These are phyloP conservation scores for Danionella dracula DNA, from an alignment of 2,797 vertebrate species.

Conservation along the genomic window DNA sequence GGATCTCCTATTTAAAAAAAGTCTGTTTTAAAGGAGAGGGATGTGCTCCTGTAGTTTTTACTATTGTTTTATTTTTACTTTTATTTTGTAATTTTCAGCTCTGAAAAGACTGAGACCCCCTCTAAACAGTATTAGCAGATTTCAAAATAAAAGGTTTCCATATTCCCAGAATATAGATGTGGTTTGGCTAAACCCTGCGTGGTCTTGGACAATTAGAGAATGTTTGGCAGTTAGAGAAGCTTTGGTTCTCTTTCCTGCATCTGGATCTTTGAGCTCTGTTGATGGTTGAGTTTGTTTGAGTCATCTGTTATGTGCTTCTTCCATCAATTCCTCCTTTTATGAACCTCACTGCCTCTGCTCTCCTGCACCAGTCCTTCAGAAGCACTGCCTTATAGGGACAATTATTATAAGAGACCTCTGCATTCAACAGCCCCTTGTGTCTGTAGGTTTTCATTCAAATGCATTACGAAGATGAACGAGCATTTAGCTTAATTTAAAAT, in stretches of 20 bases:
- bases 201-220: background rate
- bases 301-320: background rate
- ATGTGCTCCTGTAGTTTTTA: slow-evolving; percentile 2
- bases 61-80: slow-evolving; percentile 6
- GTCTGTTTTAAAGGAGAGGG: background rate
- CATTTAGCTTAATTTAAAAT: too few species aligned
- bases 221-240: background rate
- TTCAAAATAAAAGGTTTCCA: background rate
- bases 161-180: background rate
- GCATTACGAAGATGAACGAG: too few species aligned
- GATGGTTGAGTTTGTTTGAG: background rate
- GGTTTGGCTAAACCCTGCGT: background rate
- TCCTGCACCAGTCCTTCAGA: slow-evolving; percentile 28
- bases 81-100: background rate
- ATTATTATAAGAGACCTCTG: slow-evolving; percentile 20
- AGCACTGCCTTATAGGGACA: slow-evolving; percentile 47
- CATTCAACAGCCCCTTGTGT: too few species aligned
- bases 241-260: background rate
- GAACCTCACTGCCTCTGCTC: slow-evolving; percentile 36
- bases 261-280: background rate
- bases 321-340: background rate
- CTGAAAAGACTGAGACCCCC: background rate
- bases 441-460: too few species aligned
- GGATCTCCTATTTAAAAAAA: slow-evolving; percentile 2
- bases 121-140: slow-evolving; percentile 8